Percentiles rank a stretch among this genome's conserved stretches.
Conservation (phyloP, 2,797 vertebrate genomes). For the Falco novaeseelandiae region DNA sequence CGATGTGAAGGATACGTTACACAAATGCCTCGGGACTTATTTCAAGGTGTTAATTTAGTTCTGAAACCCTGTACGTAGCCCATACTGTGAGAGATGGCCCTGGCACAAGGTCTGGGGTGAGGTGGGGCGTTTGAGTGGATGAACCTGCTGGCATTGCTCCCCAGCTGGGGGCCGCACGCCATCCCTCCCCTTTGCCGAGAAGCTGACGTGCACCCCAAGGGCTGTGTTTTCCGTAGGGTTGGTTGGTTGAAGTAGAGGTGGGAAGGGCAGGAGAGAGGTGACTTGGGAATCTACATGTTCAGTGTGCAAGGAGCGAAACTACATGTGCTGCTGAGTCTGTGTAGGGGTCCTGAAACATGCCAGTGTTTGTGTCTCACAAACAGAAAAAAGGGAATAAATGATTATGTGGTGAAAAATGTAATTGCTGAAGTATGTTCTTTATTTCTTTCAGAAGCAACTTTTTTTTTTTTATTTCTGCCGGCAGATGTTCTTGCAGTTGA, state of each 20-base stretch:
- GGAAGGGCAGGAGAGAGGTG: neutral
- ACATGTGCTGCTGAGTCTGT: neutral
- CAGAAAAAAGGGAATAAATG: neutral
- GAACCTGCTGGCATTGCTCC: neutral
- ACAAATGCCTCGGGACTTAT: neutral
- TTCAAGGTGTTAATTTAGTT: neutral
- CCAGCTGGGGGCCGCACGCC: rapidly evolving
- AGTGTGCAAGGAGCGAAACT: neutral
- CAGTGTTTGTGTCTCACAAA: neutral
- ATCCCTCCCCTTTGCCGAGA: neutral
- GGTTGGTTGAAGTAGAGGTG: neutral
- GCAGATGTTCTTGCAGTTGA: neutral
- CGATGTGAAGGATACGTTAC: neutral
- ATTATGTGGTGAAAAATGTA: neutral
- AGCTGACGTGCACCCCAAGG: neutral
- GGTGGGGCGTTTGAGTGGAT: neutral
- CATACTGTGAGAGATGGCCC: neutral
- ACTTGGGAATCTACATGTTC: neutral
- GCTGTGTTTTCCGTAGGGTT: rapidly evolving
- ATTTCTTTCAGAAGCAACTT: neutral
- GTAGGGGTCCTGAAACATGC: neutral
- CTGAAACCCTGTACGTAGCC: neutral
- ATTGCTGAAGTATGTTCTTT: neutral
- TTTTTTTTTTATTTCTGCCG: neutral
- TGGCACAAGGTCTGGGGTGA: neutral